Evolutionary conservation across 2,888 invertebrate genomes (phyloP), one percentile per base, ranked within the genome.

Genomic region (Lycophotia porphyrea): DNA sequence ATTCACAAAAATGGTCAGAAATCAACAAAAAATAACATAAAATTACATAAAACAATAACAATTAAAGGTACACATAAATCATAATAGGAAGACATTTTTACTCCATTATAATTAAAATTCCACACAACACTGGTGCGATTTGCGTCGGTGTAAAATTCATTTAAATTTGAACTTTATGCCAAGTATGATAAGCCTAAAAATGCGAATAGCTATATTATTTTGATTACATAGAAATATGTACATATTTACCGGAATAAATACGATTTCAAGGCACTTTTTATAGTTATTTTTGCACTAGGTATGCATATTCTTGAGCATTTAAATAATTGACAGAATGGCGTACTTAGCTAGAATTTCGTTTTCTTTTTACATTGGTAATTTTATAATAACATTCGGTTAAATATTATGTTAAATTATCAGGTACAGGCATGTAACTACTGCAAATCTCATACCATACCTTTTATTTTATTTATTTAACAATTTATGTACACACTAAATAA

Each of bases 61-160:
- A 44, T 63, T 8, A 0, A 44, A 81, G 55, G 69, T 58, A 70
- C 24, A 58, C n/a, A 21, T 71, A 52, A 68, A 69, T 24, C 36
- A 39, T 58, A 64, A 58, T 24, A 11, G 11, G 44, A 49, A 68
- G 7, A 34, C n/a, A 76, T 27, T 44, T 60, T 52, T 47, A 64
- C 47, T 55, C 21, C 49, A 81, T 52, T 52, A 64, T 65, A 44
- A 76, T 52, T 52, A 15, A 52, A 81, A 69, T 65, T 81, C 44
- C 76, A 58, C 36, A 36, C 13, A 66, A 39, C 52, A 13, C 1
- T 27, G 8, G 27, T 34, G 49, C 55, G 34, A 52, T 68, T 49
- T 55, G 15, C 24, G 2, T 9, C 24, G 4, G 15, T 49, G 0
- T 42, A 21, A 31, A 39, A 34, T 24, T 49, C 1, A 44, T 49